Evolutionary conservation across 2,888 invertebrate species (phyloP), one percentile per base, ranked within the genome.

Genomic region (Deilephila porcellus): DNA sequence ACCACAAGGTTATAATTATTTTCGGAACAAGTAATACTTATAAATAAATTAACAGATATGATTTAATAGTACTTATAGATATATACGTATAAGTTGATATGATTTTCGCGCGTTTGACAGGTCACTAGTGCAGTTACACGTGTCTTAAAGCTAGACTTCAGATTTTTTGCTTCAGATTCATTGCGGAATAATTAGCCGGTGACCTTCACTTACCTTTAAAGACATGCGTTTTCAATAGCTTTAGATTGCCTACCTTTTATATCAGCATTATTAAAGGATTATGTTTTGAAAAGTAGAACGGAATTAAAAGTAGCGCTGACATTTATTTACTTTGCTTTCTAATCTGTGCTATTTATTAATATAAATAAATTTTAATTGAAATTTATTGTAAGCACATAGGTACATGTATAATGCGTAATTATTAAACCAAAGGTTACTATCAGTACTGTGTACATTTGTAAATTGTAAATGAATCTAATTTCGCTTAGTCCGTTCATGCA

Each of bases 101-200:
- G 53, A 17, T 52, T 70, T 70, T 32, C 3, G 56, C 14, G 53
- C n/a, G 32, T 29, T 70, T 70, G 20, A 1, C 17, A 71, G 37
- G 20, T 60, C 20, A 34, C 52, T 14, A 34, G 34, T 71, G 20
- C n/a, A 29, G n/a, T 19, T 59, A 71, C 59, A 67, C 71, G 71
- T 59, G 59, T 59, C 45, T 37, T 45, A 45, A 34, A 3, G 14
- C 71, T 71, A 71, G 56, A 71, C 29, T 59, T 71, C 59, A 59
- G 32, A 34, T 71, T 34, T 59, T 71, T 71, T 71, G 20, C 32
- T 59, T 32, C 34, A 71, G 71, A 2, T 34, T 25, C 19, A 34
- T 59, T 59, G 71, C 59, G 52, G n/a, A 70, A 59, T 59, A 17
- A 67, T 67, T 67, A 34, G 7, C 20, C 25, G 5, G 20, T 52